Percentiles rank a stretch among this genome's conserved stretches.
phyloP scores from a whole-genome alignment of 2,113 vertebrate genomes.

The Actinemys pallida region DNA sequence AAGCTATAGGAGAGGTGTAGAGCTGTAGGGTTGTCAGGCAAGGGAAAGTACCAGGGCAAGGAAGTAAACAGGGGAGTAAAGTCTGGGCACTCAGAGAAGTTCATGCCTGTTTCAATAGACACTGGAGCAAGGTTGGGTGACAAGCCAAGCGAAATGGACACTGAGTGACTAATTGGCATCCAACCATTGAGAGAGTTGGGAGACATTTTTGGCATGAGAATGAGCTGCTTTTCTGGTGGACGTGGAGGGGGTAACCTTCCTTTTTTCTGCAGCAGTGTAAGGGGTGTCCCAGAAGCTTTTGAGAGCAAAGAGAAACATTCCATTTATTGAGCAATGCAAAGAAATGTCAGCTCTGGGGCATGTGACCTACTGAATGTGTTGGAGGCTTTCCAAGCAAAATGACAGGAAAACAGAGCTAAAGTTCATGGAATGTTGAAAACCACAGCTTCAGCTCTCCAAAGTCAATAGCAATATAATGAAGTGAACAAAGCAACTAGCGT shows the following conservation, averaged over 20 bases:
- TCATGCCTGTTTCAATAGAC: not conserved
- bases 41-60: not conserved
- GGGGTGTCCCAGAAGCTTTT: not conserved
- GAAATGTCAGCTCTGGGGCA: not conserved
- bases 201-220: not conserved
- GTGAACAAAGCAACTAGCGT: not conserved
- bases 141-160: not conserved
- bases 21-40: not conserved
- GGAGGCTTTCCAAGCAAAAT: not conserved
- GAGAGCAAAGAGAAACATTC: not conserved
- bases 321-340: not conserved
- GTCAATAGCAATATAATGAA: accelerated
- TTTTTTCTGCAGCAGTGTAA: not conserved
- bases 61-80: not conserved
- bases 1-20: not conserved
- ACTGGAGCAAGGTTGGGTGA: too few species aligned
- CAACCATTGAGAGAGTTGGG: not conserved
- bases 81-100: not conserved
- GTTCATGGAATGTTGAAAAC: not conserved
- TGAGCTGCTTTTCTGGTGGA: not conserved
- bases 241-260: not conserved
- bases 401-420: not conserved
- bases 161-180: not conserved
- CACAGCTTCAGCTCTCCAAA: not conserved
- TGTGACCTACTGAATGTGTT: not conserved